Evolutionary conservation across 2,113 vertebrate species (phyloP).

Genomic region (Erinaceus europaeus): DNA sequence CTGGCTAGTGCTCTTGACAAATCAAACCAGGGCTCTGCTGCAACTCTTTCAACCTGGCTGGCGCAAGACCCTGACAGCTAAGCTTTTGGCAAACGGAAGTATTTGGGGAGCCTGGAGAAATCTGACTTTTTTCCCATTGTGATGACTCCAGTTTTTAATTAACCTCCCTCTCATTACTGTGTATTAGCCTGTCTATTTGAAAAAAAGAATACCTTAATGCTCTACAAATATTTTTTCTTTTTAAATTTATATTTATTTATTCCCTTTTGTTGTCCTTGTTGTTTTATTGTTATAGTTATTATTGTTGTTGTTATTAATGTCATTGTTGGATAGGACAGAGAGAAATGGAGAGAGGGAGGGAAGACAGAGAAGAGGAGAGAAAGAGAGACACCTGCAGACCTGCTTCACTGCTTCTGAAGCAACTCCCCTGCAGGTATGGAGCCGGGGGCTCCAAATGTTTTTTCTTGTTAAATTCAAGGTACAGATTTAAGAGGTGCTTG

Average conservation of each 20-base stretch:
- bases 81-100: neutral
- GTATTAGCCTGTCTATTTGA: conserved; percentile 11
- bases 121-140: neutral
- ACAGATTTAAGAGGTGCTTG: neutral
- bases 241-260: too few relatives aligned
- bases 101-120: neutral
- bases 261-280: neutral
- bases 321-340: too few relatives aligned
- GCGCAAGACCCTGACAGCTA: neutral
- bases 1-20: neutral
- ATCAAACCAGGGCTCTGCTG: neutral
- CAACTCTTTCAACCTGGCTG: conserved; percentile 7
- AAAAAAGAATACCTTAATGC: neutral
- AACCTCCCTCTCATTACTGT: neutral
- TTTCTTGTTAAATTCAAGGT: neutral
- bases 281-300: too few relatives aligned
- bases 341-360: too few relatives aligned
- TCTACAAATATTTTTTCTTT: neutral
- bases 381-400: neutral
- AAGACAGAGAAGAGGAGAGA: too few relatives aligned
- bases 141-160: neutral
- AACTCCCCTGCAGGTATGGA: too few relatives aligned
- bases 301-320: too few relatives aligned
- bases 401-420: too few relatives aligned
- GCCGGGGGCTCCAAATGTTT: neutral